Base-by-base conservation (phyloP, 1,140 invertebrate genomes). In the Theocolax elegans region DNA sequence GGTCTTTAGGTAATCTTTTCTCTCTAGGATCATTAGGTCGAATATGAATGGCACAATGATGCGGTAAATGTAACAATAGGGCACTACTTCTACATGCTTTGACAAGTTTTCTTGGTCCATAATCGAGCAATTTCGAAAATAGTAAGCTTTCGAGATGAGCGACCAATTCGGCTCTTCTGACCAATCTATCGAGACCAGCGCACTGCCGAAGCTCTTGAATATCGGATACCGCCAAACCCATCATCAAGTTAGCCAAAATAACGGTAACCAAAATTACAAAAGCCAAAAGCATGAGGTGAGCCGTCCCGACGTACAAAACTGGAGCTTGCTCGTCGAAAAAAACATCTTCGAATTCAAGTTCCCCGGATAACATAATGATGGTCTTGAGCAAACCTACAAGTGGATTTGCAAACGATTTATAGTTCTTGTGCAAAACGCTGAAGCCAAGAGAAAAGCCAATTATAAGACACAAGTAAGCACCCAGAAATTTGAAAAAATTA, bases 341-440 rank as follows among this genome's bases (percentile, higher is more conserved):
- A 58, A 94, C 90, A 69, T 94, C 92, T 77, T 95, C 93, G 75
- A 93, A 95, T 79, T 95, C 93, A 29, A 95, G 81, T 78, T 95
- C 92, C 0, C 94, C 94, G 0, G 93, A 93, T 93, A 96, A 94
- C 94, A 96, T 95, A 48, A 95, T 92, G 3, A 95, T 89, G 0
- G 92, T 92, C 84, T 95, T 95, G 0, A 95, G 79, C 0, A 94
- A 76, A 0, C 89, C 88, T 62, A 89, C 83, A 0, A 87, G 79
- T 1, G 92, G 86, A 73, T 90, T 86, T 42, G 83, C 83, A 77
- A 94, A 94, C 0, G 92, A 88, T 4, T 89, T 87, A 75, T 93
- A 92, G 71, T 93, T 91, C 19, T 91, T 90, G 77, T 94, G 94
- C 8, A 95, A 83, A 13, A 95, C 92, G 17, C 90, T 91, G 76